Percentiles rank a stretch among this genome's conserved stretches.
phyloP scores from a whole-genome alignment of 2,113 vertebrate genomes.

The Lamprologus tigripictilis region DNA sequence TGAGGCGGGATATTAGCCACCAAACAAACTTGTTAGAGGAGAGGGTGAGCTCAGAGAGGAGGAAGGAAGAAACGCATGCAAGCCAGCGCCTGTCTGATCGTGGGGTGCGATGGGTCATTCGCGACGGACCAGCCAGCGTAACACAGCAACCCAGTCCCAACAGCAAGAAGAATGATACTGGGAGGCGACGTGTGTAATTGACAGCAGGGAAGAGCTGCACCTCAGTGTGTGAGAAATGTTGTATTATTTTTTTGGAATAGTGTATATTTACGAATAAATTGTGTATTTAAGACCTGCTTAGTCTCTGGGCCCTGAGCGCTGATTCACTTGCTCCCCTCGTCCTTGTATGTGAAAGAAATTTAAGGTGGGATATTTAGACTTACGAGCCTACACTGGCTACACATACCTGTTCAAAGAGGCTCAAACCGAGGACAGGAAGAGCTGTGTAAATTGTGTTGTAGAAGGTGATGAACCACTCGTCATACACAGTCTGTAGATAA shows the following conservation, averaged over 20 bases:
- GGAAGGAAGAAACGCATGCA: not conserved
- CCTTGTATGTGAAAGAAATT: not conserved
- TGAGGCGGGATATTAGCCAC: not conserved
- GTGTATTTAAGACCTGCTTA: not conserved
- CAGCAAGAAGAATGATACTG: not conserved
- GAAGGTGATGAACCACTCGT: constrained; percentile 90
- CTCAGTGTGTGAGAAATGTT: not conserved
- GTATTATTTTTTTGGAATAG: not conserved
- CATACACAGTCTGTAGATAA: constrained; percentile 82
- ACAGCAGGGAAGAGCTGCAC: not conserved
- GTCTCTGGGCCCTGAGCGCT: not conserved
- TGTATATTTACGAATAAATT: not conserved
- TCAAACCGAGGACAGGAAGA: constrained; percentile 85
- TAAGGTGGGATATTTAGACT: not conserved
- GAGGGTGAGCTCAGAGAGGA: not conserved
- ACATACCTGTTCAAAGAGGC: constrained; percentile 92
- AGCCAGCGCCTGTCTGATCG: not conserved
- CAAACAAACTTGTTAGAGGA: not conserved
- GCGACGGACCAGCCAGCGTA: not conserved
- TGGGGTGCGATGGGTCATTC: not conserved
- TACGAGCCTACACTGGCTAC: not conserved
- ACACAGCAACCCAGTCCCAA: not conserved
- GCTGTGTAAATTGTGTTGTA: constrained; percentile 94
- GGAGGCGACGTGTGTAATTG: not conserved
- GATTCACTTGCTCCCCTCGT: not conserved